Base-by-base conservation (phyloP, 2,888 invertebrate genomes). In the Acronicta leporina region DNA sequence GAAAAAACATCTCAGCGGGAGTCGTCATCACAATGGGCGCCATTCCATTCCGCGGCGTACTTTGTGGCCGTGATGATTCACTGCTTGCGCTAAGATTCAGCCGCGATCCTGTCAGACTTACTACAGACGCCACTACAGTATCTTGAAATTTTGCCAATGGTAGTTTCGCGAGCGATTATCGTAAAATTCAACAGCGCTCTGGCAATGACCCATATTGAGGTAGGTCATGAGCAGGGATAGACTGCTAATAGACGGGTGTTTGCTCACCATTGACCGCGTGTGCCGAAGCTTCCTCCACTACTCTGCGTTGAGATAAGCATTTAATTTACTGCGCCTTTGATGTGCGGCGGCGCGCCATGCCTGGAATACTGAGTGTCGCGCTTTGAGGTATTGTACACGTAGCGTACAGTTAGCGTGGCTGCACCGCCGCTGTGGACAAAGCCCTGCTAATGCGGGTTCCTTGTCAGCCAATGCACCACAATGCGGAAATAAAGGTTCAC, bases 91-190 rank as follows among this genome's bases (percentile, higher is more conserved):
- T 62, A 53, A 61, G 63, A 75, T 71, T 69, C 74, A 71, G 72
- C 50, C 41, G 47, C 82, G 80, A 80, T 83, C 79, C 86, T 87
- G 86, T 88, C 86, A 92, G 94, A 94, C 94, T 79, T 89, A 92
- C 94, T 92, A 94, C 93, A 94, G 94, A 94, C 93, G 85, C 80
- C 79, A 85, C 84, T 85, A 84, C 80, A 74, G 84, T 80, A 85
- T 89, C 87, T 94, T 94, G 94, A 93, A 90, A 90, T 92, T 92
- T 90, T 94, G 94, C 94, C 94, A 94, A 93, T 92, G 87, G 81
- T 83, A 81, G 87, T 91, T 92, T 90, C 86, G 90, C 89, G 79
- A 79, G 85, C 84, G 90, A 88, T 92, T 87, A 92, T 92, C 92
- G 92, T 94, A 92, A 94, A 93, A 91, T 89, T 81, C 82, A 84